Evolutionary conservation across 2,113 vertebrate species (phyloP), one percentile per base, ranked within the genome.

Genomic region (Zapornia atra): DNA sequence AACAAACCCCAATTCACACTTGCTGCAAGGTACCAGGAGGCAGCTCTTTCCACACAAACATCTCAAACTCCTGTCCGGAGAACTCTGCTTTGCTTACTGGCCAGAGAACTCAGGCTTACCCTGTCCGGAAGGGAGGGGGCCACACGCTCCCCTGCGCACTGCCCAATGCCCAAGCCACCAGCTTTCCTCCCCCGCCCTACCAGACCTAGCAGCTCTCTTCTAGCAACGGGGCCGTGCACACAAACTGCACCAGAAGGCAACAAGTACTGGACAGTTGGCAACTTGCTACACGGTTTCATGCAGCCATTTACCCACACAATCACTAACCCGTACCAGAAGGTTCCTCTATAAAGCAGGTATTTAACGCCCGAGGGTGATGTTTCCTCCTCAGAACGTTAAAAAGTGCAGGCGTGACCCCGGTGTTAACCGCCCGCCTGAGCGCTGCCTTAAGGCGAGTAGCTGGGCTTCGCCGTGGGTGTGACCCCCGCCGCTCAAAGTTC

Each of bases 171-270:
- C 66, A 53, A 61, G n/a, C 77, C 33, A 25, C 44, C 69, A 79
- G 28, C 28, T 33, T 6, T 33, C 12, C 57, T 17, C 68, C 64
- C 34, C n/a, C 14, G 5, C 31, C 44, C 28, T 19, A 11, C 5
- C 63, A 16, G 5, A 46, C 26, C 29, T 2, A 28, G 8, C 10
- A 19, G 13, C 1, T 20, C 34, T 22, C 6, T 25, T 18, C 21
- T 1, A 17, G 12, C 0, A 20, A 7, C 0, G 1, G 34, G 20
- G 2, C 28, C 40, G 15, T 20, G 42, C 24, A 12, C 33, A 9
- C 6, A 2, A 20, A 5, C 10, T 26, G 20, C 22, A 20, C 29
- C 53, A 28, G 11, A 79, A 40, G 16, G 14, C 9, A 50, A 36
- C 1, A 44, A 60, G 20, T 16, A 15, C 10, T 8, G 29, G 18